Evolutionary conservation across 2,797 vertebrate species (phyloP), one percentile per base, ranked within the genome.

Genomic region (Falco cherrug): DNA sequence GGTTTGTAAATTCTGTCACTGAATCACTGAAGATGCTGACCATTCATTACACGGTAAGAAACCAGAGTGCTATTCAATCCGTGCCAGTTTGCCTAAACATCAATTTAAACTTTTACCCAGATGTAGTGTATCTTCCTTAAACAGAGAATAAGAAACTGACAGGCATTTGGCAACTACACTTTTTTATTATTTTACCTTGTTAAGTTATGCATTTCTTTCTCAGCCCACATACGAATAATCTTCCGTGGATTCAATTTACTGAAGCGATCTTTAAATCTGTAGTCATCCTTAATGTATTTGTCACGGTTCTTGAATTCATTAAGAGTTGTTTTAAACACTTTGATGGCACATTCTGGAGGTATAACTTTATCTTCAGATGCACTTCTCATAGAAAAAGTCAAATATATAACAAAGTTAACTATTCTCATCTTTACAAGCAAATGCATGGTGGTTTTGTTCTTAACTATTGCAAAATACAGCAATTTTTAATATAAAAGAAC

Each of bases 121-220:
- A 51, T 2, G 3, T 0, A 57, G 6, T 3, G 1, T 17, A 50
- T 29, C 50, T 78, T 67, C 74, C 33, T 71, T 39, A 86, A 91
- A 82, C 2, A 84, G 63, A 65, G 45, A 70, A 59, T 0, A 75
- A 20, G 47, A 92, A 78, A 90, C 12, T 2, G 1, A 75, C 5
- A 73, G 29, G 20, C 14, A 87, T 81, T 57, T 84, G 41, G 26
- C 37, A 93, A 29, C 11, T 29, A 53, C 10, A 8, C 3, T 53
- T 84, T 74, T 82, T 65, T 71, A 77, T 96, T 93, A 61, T 59
- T 89, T 96, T 98, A 99, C 99, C 99, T 99, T 97, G 87, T 89
- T 86, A 99, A 98, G 97, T 99, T 99, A 97, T 99, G 99, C 99
- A 99, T 99, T 98, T 99, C 99, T 97, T 99, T 99, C 98, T 99